Evolutionary conservation across 2,888 invertebrate genomes (phyloP).

Genomic region (Hypolimnas misippus): DNA sequence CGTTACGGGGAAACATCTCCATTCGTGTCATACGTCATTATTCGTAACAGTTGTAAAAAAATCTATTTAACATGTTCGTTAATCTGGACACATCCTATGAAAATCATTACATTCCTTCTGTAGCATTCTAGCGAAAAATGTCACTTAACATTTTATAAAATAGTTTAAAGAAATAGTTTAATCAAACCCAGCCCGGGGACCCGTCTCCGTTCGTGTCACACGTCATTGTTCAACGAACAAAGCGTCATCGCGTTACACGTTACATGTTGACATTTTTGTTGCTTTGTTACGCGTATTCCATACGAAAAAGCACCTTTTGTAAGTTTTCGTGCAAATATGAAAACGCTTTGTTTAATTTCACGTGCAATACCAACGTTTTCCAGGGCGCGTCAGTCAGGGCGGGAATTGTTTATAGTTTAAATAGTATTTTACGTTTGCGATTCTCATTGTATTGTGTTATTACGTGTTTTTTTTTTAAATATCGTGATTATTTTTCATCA

Average conservation of each 20-base stretch:
- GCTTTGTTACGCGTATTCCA: slow-evolving; percentile 69
- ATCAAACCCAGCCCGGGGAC: slow-evolving; percentile 27
- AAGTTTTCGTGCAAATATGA: slow-evolving; percentile 56
- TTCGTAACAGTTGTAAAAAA: too few relatives aligned
- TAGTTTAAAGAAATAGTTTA: slow-evolving; percentile 24
- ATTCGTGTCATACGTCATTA: too few relatives aligned
- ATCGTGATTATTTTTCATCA: not conserved
- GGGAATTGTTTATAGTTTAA: not conserved
- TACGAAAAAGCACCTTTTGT: slow-evolving; percentile 65
- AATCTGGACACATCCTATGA: too few relatives aligned
- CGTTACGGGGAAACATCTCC: too few relatives aligned
- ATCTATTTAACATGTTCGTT: too few relatives aligned
- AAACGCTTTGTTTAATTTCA: slow-evolving; percentile 53
- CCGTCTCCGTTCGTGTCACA: slow-evolving; percentile 12
- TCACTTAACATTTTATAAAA: not conserved
- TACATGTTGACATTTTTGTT: slow-evolving; percentile 75
- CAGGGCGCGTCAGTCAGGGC: not conserved
- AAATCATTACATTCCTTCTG: too few relatives aligned
- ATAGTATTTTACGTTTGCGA: slow-evolving; percentile 1
- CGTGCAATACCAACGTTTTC: slow-evolving; percentile 32
- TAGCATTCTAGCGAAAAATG: not conserved
- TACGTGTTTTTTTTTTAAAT: not conserved
- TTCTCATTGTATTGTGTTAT: not conserved
- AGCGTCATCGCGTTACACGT: slow-evolving; percentile 42
- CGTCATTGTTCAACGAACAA: slow-evolving; percentile 50